Evolutionary conservation across 2,113 vertebrate genomes (phyloP), one percentile per base, ranked within the genome.

Genomic region (Phyllostomus hastatus): DNA sequence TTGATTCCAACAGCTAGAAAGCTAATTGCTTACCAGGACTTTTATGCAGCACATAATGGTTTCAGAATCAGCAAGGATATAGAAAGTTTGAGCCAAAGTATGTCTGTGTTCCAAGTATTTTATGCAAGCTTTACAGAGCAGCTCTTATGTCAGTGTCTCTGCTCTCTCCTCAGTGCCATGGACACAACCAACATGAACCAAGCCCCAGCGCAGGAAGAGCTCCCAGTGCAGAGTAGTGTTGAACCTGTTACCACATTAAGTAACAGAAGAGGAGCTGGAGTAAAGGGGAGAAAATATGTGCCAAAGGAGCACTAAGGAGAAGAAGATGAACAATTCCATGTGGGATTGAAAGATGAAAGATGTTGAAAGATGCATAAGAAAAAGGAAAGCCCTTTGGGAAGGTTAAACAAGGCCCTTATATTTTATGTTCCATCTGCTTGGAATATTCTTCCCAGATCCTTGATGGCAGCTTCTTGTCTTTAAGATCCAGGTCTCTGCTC

Each of bases 221-320:
- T 33, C 10, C 0, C 0, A 2, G 22, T 0, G 4, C 8, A 24
- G 0, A 61, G 26, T 0, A 0, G 33, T 4, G 4, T 17, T 10
- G 0, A 50, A 2, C 24, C 80, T 57, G 28, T 19, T 41, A 35
- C 22, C 26, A 33, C 4, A 2, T 19, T 22, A 22, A n/a, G n/a
- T 26, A 66, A 54, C 28, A 2, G 17, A 38, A 48, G 33, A 31
- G 64, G 52, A 22, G 14, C 28, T 15, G 10, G 12, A 50, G n/a
- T 11, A 26, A 92, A 67, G 46, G 24, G 38, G 35, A 24, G 41
- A 43, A 16, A 54, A 43, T 28, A 33, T 19, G 19, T 46, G 2
- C 46, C 20, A 0, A 19, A 54, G 54, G 64, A 41, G 19, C 41
- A 48, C 6, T 24, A 1, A 2, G 26, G 46, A 59, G 41, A 24